Evolutionary conservation across 2,888 invertebrate genomes (phyloP).

Genomic region (Cerastoderma edule): DNA sequence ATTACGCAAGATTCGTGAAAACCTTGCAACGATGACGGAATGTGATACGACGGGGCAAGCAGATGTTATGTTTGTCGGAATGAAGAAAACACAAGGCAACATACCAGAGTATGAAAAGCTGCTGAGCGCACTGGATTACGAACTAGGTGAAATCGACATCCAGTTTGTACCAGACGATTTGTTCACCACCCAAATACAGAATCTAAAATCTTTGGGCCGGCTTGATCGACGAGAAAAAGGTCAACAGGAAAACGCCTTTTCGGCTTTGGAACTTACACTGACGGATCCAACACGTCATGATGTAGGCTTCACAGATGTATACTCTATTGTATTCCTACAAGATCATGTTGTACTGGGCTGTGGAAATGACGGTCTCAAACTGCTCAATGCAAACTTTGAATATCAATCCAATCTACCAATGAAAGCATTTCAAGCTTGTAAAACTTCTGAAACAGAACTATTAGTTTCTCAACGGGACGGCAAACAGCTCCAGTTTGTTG

Average conservation of each 20-base stretch:
- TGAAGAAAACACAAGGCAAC: neutral
- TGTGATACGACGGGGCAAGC: neutral
- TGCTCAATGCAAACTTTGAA: neutral
- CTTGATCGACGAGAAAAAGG: neutral
- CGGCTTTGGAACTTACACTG: neutral
- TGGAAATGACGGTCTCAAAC: neutral
- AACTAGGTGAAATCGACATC: neutral
- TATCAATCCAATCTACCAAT: neutral
- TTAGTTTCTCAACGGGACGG: too few relatives aligned
- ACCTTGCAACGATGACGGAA: neutral
- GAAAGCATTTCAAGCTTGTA: too few relatives aligned
- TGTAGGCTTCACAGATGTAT: neutral
- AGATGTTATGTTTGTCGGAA: neutral
- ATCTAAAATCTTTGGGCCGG: neutral
- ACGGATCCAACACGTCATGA: neutral
- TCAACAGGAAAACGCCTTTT: neutral
- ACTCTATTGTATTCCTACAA: neutral
- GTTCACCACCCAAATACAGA: neutral
- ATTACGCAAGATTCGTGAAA: neutral
- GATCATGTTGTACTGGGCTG: conserved; percentile 10
- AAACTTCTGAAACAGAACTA: too few relatives aligned
- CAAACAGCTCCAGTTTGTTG: too few relatives aligned
- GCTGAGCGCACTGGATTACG: neutral
- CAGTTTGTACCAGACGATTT: neutral
- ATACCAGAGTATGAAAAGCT: neutral